Evolutionary conservation across 2,797 vertebrate species (phyloP), one percentile per base, ranked within the genome.

Genomic region (Scomberomorus guttatus): DNA sequence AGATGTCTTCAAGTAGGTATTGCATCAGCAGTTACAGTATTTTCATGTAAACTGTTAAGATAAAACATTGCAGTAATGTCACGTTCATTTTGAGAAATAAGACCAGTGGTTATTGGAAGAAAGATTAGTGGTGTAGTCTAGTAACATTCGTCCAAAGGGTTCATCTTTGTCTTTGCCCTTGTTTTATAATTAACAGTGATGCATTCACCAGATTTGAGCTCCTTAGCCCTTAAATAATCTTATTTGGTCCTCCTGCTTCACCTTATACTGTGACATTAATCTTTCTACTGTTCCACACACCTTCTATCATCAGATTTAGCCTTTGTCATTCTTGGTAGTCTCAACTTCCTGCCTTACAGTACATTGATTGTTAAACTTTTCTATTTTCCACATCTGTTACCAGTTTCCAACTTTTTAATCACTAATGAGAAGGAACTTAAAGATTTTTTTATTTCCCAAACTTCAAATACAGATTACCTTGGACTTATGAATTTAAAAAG

Each of bases 1-100:
- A 72, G 8, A 76, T 52, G 5, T 81, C n/a, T 88, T 84, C 54
- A 89, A 87, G 63, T 80, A 75, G 64, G 48, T 63, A 65, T 73
- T 75, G 58, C 62, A 83, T 80, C 65, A 84, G 17, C 27, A 80
- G 63, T 82, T 84, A 74, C 42, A 80, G 57, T 57, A 42, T 42
- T 70, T 64, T 66, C 44, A 86, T 77, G 84, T 87, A 80, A 89
- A 83, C 68, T 27, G 57, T 70, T 20, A 58, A 50, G 13, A 63
- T 9, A 80, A 50, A 62, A 69, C 39, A 46, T 32, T 54, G 32
- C 14, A 51, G n/a, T 1, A 5, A 51, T 6, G 37, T 71, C 25
- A 27, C 22, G 20, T 51, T 10, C 0, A 57, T 65, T 80, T 34
- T 25, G 20, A 72, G 37, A 66, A 3, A 25, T 34, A 55, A 42